Conservation (phyloP, 2,113 vertebrate species). For the Strix aluco region DNA sequence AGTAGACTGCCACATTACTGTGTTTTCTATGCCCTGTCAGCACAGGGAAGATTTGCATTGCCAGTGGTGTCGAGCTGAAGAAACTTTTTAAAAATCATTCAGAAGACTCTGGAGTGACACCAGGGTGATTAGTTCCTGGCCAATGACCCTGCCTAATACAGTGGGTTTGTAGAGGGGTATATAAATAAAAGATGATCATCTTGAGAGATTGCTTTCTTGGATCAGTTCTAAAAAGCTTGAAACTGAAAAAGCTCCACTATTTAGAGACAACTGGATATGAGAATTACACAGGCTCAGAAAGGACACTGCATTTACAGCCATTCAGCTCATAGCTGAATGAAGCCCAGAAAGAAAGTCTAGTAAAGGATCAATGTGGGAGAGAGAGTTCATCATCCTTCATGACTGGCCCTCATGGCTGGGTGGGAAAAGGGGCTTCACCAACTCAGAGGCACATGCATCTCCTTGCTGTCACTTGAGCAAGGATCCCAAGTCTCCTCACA, state of each 20-base stretch:
- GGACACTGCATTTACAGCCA: background rate
- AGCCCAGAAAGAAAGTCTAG: background rate
- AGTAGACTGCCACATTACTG: background rate
- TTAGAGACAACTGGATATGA: background rate
- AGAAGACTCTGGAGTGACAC: background rate
- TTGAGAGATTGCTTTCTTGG: conserved; percentile 11
- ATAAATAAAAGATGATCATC: background rate
- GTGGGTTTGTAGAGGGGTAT: background rate
- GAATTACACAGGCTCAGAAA: background rate
- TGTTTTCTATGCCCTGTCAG: background rate
- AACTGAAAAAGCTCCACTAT: background rate
- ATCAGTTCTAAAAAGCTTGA: conserved; percentile 12
- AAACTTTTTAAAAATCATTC: background rate
- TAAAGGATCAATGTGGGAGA: background rate
- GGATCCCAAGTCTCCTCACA: background rate
- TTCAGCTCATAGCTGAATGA: background rate
- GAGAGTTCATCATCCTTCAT: background rate
- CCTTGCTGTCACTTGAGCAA: background rate
- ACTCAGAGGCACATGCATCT: background rate
- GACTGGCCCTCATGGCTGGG: background rate
- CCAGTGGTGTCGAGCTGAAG: background rate
- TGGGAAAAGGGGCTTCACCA: background rate
- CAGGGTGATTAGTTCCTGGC: background rate
- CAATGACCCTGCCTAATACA: background rate
- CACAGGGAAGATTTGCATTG: background rate